phyloP scores from a whole-genome alignment of 2,888 invertebrate genomes.

The Reticulitermes lucifugus region DNA sequence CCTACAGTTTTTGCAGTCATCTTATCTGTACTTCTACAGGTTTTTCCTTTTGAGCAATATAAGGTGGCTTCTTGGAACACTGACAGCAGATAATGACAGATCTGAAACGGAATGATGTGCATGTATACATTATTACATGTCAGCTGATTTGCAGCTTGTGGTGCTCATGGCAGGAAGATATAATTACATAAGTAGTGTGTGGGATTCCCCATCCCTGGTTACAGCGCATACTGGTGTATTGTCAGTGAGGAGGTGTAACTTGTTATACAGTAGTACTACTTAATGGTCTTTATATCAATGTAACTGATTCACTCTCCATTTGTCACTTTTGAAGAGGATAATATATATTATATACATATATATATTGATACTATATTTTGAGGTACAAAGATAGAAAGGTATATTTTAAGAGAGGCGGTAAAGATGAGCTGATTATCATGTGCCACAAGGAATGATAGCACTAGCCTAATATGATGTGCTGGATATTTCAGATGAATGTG shows the following conservation, averaged over 20 bases:
- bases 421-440: slow-evolving; percentile 4
- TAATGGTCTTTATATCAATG: slow-evolving; percentile 25
- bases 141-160: no score
- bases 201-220: neutral
- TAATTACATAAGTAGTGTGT: neutral
- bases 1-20: no score
- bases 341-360: slow-evolving; percentile 31
- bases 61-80: no score
- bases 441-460: slow-evolving; percentile 34
- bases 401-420: slow-evolving; percentile 38
- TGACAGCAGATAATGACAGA: no score
- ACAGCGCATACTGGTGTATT: neutral
- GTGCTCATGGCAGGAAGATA: no score
- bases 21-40: no score
- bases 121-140: no score
- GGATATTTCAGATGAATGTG: slow-evolving; percentile 25
- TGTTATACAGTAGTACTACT: neutral
- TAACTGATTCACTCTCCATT: slow-evolving; percentile 18
- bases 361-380: slow-evolving; percentile 47
- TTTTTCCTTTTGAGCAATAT: no score
- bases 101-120: no score
- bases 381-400: slow-evolving; percentile 46
- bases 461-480: slow-evolving; percentile 38
- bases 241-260: neutral
- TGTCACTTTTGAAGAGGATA: slow-evolving; percentile 41